phyloP scores from a whole-genome alignment of 2,797 vertebrate genomes.

The Tokudaia tokunoshimensis region DNA sequence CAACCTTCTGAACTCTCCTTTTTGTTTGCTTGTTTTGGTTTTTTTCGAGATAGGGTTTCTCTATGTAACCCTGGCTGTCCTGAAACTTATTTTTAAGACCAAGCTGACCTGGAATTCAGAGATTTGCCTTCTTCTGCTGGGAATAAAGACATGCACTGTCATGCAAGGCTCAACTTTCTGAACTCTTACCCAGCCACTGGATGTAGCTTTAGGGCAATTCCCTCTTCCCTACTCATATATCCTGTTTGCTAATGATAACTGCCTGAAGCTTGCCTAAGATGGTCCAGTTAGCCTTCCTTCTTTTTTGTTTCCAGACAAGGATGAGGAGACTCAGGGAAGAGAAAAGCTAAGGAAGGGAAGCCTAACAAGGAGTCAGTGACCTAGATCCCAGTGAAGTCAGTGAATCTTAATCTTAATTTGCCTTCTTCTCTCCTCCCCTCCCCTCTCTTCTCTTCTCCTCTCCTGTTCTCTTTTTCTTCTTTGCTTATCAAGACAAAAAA shows the following conservation, averaged over 20 bases:
- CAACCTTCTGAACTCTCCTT: not conserved
- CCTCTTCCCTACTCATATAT: not conserved
- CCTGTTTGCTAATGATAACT: not conserved
- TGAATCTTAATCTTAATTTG: not conserved
- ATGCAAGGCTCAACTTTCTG: not conserved
- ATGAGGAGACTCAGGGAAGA: not conserved
- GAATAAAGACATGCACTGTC: not conserved
- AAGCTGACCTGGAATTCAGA: not conserved
- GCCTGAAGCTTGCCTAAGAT: not conserved
- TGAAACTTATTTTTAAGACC: not conserved
- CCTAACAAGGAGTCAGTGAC: not conserved
- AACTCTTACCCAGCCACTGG: not conserved
- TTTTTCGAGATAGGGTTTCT: not conserved
- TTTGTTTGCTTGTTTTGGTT: not conserved
- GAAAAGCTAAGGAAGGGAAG: not conserved
- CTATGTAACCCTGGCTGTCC: not conserved
- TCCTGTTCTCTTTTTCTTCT: too few species aligned
- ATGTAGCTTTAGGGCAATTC: not conserved
- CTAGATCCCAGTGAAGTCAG: not conserved
- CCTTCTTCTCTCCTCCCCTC: not conserved
- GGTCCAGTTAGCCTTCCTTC: not conserved
- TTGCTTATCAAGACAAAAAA: conserved; percentile 24
- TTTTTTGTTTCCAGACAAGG: not conserved
- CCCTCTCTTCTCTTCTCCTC: too few species aligned
- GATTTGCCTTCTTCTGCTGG: not conserved